phyloP scores from a whole-genome alignment of 2,113 vertebrate genomes.

The Solea solea region DNA sequence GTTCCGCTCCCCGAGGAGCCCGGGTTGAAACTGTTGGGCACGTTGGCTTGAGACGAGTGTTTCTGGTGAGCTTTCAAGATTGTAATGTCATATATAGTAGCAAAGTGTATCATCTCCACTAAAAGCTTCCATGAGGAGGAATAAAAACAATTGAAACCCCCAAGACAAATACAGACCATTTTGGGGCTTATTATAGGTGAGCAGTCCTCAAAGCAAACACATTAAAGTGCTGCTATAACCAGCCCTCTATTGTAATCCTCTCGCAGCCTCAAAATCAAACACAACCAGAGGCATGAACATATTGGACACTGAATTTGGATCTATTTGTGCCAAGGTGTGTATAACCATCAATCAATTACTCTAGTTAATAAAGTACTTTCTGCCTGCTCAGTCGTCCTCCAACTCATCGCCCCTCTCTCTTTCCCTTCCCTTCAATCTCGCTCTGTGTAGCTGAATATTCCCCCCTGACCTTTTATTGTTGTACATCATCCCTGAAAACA shows the following conservation, averaged over 20 bases:
- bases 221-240: neutral
- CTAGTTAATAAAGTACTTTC: conserved; percentile 65
- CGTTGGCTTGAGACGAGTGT: conserved; percentile 10
- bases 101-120: conserved; percentile 15
- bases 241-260: conserved; percentile 3
- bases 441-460: conserved; percentile 24
- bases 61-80: conserved; percentile 17
- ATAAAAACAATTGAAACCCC: conserved; percentile 19
- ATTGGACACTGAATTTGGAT: conserved; percentile 47
- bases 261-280: conserved; percentile 42
- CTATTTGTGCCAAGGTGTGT: conserved; percentile 40
- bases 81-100: conserved; percentile 9
- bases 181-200: conserved; percentile 22
- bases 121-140: conserved; percentile 31
- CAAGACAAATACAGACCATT: conserved; percentile 23
- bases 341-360: conserved; percentile 71
- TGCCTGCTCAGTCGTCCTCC: conserved; percentile 44
- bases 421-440: conserved; percentile 4
- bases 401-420: conserved; percentile 1
- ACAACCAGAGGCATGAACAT: conserved; percentile 46
- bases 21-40: neutral
- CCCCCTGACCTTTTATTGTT: conserved; percentile 63
- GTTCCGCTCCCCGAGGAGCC: conserved; percentile 16
- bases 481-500: conserved; percentile 54
- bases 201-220: conserved; percentile 33